A percentile compares a stretch with the other conserved stretches of the same genome.
phyloP scores from a whole-genome alignment of 2,113 vertebrate genomes.

The Oreochromis niloticus region DNA sequence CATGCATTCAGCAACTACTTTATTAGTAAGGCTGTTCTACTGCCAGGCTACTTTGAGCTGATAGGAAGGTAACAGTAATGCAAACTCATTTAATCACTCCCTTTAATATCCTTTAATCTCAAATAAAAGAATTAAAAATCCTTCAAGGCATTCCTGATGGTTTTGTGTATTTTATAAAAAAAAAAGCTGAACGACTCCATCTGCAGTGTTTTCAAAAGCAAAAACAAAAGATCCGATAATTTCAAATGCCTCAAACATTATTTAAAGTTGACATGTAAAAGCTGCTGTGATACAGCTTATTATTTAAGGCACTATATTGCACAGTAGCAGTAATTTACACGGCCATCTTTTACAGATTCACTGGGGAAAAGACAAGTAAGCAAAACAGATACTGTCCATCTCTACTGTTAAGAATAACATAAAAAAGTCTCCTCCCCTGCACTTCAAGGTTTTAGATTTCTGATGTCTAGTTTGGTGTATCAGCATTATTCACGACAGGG shows the following conservation, averaged over 20 bases:
- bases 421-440: background rate
- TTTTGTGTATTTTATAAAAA: background rate
- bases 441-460: background rate
- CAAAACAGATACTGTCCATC: background rate
- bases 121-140: background rate
- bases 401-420: background rate
- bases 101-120: background rate
- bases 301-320: background rate
- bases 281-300: background rate
- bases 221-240: background rate
- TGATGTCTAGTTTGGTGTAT: background rate
- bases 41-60: background rate
- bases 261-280: background rate
- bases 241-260: background rate
- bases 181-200: fast-evolving
- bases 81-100: background rate
- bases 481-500: background rate
- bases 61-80: background rate
- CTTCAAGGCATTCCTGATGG: background rate
- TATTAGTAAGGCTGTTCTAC: background rate
- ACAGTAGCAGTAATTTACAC: background rate
- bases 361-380: background rate
- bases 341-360: background rate
- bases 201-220: background rate
- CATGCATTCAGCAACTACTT: background rate